These are phyloP conservation scores for Brachionus plicatilis DNA, from an alignment of 1,140 invertebrate species.

Conservation along the genomic window DNA sequence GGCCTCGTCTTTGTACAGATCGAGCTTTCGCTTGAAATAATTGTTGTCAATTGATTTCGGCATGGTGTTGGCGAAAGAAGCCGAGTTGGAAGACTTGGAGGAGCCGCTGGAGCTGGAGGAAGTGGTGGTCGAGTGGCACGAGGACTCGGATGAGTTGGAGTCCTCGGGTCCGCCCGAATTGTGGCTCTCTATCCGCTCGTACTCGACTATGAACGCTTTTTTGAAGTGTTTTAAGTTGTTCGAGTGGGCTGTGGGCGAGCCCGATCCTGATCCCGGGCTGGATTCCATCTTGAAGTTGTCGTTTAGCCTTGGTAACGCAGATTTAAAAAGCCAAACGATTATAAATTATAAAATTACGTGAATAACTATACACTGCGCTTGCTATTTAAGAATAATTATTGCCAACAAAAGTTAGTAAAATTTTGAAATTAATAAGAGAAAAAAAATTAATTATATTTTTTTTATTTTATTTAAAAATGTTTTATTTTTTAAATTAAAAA, in stretches of 20 bases:
- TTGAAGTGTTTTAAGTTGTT: slow-evolving; percentile 35
- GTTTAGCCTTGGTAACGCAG: background rate
- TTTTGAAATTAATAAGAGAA: background rate
- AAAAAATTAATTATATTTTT: no score
- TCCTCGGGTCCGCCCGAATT: background rate
- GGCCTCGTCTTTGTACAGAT: background rate
- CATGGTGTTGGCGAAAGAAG: background rate
- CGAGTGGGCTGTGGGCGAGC: background rate
- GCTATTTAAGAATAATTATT: background rate
- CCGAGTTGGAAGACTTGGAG: background rate
- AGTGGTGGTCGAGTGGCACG: background rate
- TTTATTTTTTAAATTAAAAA: background rate
- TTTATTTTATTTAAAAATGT: background rate
- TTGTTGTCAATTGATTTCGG: background rate
- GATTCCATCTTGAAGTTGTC: background rate
- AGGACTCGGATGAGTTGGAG: background rate
- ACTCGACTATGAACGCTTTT: slow-evolving; percentile 33
- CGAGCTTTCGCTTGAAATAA: slow-evolving; percentile 8
- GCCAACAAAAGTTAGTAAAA: background rate
- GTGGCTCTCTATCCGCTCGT: slow-evolving; percentile 15
- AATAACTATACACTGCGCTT: background rate
- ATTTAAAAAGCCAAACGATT: background rate
- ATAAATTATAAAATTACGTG: background rate
- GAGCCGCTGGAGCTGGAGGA: background rate
- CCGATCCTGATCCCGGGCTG: background rate